These are phyloP conservation scores for Hypanus sabinus DNA, from an alignment of 2,113 vertebrate genomes.

Conservation along the genomic window DNA sequence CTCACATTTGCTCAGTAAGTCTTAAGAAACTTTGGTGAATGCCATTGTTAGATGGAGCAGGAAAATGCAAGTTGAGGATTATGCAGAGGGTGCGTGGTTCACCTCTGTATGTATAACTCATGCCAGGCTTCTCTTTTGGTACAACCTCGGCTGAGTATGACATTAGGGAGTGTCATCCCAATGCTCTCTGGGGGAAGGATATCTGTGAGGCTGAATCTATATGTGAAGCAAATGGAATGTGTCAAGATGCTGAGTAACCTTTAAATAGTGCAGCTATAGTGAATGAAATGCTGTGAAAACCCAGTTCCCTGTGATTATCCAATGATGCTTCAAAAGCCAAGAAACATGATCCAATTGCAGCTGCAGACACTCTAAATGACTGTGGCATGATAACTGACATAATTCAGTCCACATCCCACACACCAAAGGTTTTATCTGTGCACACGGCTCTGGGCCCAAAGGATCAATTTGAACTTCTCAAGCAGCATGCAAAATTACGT, in stretches of 20 bases:
- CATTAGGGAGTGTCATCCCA: neutral
- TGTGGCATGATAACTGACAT: too few species aligned
- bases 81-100: too few species aligned
- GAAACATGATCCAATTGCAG: too few species aligned
- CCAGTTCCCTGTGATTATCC: too few species aligned
- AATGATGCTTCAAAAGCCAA: too few species aligned
- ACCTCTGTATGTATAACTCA: neutral
- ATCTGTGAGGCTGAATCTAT: neutral
- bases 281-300: too few species aligned
- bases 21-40: neutral
- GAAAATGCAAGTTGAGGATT: neutral
- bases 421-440: too few species aligned
- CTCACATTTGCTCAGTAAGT: neutral
- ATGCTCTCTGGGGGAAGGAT: neutral
- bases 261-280: too few species aligned
- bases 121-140: neutral
- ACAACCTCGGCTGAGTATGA: neutral
- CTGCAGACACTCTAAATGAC: too few species aligned
- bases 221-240: neutral
- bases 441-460: too few species aligned
- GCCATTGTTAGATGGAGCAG: neutral
- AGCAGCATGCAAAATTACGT: neutral
- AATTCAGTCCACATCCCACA: too few species aligned
- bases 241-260: too few species aligned
- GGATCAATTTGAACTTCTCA: neutral